A percentile compares a stretch with the other conserved stretches of the same genome.
phyloP scores from a whole-genome alignment of 2,888 invertebrate genomes.

The Phalera bucephala region DNA sequence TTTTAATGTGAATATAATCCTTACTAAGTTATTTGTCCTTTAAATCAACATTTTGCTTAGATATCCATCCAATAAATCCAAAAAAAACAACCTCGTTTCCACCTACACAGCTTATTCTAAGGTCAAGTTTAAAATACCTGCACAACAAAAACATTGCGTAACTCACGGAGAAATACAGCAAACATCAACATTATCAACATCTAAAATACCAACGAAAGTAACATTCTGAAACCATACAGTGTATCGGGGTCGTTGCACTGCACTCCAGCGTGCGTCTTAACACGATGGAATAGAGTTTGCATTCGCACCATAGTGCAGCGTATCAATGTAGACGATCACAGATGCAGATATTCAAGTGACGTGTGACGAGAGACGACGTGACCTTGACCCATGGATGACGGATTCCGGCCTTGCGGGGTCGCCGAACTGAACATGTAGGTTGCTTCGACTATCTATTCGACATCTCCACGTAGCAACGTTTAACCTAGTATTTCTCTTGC shows the following conservation, averaged over 20 bases:
- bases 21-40: too few relatives aligned
- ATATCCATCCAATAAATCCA: too few relatives aligned
- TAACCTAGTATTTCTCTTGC: conserved; percentile 29
- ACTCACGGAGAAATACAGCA: conserved; percentile 31
- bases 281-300: conserved; percentile 50
- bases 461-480: conserved; percentile 39
- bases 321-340: conserved; percentile 77
- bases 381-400: conserved; percentile 78
- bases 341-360: conserved; percentile 72
- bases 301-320: conserved; percentile 46
- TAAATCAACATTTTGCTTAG: too few relatives aligned
- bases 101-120: too few relatives aligned
- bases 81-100: too few relatives aligned
- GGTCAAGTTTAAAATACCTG: conserved; percentile 16
- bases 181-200: conserved; percentile 42
- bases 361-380: conserved; percentile 66
- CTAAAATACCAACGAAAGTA: conserved; percentile 69
- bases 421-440: conserved; percentile 58
- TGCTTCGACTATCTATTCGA: conserved; percentile 54
- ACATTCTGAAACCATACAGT: conserved; percentile 61
- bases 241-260: conserved; percentile 70
- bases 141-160: conserved; percentile 24
- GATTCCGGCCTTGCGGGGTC: conserved; percentile 80
- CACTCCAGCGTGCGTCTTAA: conserved; percentile 61
- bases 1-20: too few relatives aligned